Base-by-base conservation (phyloP, 2,797 vertebrate genomes). In the Poeciliopsis infans region DNA sequence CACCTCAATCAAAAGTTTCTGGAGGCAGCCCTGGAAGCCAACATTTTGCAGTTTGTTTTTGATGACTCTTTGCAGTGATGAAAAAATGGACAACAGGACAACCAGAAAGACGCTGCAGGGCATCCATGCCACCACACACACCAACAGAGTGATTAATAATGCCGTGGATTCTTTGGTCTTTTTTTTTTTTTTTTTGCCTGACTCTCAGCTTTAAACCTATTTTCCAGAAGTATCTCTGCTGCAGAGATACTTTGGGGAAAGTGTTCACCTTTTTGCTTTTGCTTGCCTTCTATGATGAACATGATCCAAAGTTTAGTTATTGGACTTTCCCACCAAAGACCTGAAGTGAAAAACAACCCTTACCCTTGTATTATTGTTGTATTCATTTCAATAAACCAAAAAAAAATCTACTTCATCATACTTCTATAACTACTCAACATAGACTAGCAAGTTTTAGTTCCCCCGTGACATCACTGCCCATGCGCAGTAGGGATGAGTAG, bases 61-160 rank as follows among this genome's bases (percentile, higher is more conserved):
- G 83, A 90, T 18, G 64, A 83, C 72, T 83, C 72, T 90, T 76
- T 78, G 88, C 81, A 83, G 80, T 25, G 69, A 69, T 85, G 91
- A 89, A 93, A 74, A 81, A 91, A 93, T 89, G 76, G 81, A 83
- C 41, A 80, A 79, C 33, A 84, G 88, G 83, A 91, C 76, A 88
- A 80, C 78, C 89, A 91, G 51, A 74, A 80, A 87, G 84, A 89
- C 88, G 88, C 93, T 92, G 87, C 83, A 82, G 66, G 83, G 84
- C 78, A 91, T 92, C 95, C 95, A 95, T 93, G 93, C 90, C 93
- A 91, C 88, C 93, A 90, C 81, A 93, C 95, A 94, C 95, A 95
- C 91, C 95, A 93, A 96, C 91, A 87, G 91, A 96, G 95, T 83
- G 81, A 84, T 74, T 83, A 89, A 94, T 94, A 92, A 90, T 82